phyloP scores from a whole-genome alignment of 2,888 invertebrate genomes.

The Macrosoma leucophasiata region DNA sequence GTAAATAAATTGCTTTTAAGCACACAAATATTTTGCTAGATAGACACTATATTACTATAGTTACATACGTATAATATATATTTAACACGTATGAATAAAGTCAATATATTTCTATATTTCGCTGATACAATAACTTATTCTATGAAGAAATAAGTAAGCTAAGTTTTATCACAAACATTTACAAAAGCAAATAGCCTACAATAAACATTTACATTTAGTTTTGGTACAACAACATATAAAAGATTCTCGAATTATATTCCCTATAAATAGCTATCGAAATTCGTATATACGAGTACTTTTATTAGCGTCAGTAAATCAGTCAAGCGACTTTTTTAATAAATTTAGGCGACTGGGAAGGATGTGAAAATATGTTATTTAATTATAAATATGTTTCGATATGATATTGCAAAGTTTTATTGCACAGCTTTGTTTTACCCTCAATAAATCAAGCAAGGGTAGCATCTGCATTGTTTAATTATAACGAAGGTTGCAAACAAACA shows the following conservation, averaged over 20 bases:
- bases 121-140: too few relatives aligned
- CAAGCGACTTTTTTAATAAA: constrained; percentile 13
- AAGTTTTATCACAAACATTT: constrained; percentile 48
- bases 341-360: constrained; percentile 7
- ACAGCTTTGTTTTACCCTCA: too few relatives aligned
- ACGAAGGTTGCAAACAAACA: too few relatives aligned
- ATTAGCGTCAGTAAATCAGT: constrained; percentile 30
- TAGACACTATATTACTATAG: constrained; percentile 1
- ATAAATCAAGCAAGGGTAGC: too few relatives aligned
- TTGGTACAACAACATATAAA: constrained; percentile 54
- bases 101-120: too few relatives aligned
- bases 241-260: constrained; percentile 55
- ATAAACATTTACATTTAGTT: constrained; percentile 42
- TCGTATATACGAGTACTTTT: constrained; percentile 31
- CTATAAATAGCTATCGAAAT: constrained; percentile 42
- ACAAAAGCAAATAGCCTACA: constrained; percentile 43
- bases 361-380: too few relatives aligned
- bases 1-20: constrained; percentile 2
- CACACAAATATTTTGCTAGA: not conserved
- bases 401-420: constrained; percentile 20
- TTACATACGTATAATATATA: not conserved
- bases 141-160: constrained; percentile 8
- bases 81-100: not conserved
- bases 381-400: constrained; percentile 10
- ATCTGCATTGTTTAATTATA: too few relatives aligned